Evolutionary conservation across 92 coral and sea anemone genomes (phyloP).

Genomic region (Epizoanthus stellaris): DNA sequence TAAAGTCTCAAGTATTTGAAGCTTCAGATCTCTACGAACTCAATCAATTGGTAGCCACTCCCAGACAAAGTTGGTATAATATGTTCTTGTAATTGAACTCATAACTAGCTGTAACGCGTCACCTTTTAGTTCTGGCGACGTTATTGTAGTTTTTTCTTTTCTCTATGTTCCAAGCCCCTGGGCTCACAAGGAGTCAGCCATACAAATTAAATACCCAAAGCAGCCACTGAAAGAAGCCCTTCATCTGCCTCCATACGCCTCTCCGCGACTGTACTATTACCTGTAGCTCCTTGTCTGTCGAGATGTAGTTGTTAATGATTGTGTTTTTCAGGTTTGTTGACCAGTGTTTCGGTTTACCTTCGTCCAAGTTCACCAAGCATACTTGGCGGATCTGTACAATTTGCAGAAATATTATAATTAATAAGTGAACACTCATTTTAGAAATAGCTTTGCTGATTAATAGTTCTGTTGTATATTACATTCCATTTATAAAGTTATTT

Average conservation of each 20-base stretch:
- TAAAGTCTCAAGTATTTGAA: too few species aligned
- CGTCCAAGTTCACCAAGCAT: slow-evolving; percentile 72
- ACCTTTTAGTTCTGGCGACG: background rate
- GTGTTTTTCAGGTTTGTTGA: slow-evolving; percentile 61
- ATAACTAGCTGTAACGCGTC: too few species aligned
- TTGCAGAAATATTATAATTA: background rate
- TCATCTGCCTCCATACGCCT: slow-evolving; percentile 59
- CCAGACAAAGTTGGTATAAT: too few species aligned
- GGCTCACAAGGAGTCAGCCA: slow-evolving; percentile 4
- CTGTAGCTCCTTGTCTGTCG: slow-evolving; percentile 54
- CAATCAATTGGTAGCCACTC: too few species aligned
- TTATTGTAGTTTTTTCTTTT: background rate
- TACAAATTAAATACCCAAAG: slow-evolving; percentile 64
- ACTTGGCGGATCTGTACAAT: slow-evolving; percentile 65
- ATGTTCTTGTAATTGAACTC: too few species aligned
- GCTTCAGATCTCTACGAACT: too few species aligned
- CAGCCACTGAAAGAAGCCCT: slow-evolving; percentile 73
- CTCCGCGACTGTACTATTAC: slow-evolving; percentile 51
- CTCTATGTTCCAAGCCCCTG: background rate
- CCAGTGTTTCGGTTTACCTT: slow-evolving; percentile 80
- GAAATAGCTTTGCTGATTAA: too few species aligned
- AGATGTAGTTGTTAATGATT: slow-evolving; percentile 66
- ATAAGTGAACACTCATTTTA: too few species aligned
- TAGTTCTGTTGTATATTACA: too few species aligned
- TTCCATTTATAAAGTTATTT: too few species aligned